phyloP scores from a whole-genome alignment of 2,888 invertebrate species.

The Hyposoter dolosus region DNA sequence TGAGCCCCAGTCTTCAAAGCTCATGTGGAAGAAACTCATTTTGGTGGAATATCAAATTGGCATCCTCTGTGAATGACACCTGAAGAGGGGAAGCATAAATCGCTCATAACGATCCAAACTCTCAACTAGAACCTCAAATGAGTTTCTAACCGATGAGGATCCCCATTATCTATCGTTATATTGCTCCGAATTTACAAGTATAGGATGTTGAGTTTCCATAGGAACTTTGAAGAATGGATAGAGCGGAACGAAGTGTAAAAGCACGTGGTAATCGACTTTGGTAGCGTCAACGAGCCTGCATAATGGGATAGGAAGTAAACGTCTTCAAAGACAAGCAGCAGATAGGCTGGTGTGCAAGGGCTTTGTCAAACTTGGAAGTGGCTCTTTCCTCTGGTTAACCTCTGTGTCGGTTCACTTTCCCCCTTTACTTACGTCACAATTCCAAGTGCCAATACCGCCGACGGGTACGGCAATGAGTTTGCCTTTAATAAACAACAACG shows the following conservation, averaged over 20 bases:
- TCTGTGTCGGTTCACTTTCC: conserved; percentile 3
- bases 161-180: conserved; percentile 39
- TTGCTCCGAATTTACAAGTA: conserved; percentile 40
- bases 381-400: conserved; percentile 43
- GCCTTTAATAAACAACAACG: conserved; percentile 66
- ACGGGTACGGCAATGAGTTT: conserved; percentile 18
- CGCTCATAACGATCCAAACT: conserved; percentile 38
- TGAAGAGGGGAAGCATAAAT: conserved; percentile 18
- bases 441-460: conserved; percentile 42
- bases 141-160: conserved; percentile 48
- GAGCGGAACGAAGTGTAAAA: conserved; percentile 44
- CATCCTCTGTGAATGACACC: conserved; percentile 31
- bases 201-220: conserved; percentile 56
- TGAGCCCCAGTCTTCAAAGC: conserved; percentile 49
- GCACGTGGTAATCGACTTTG: conserved; percentile 65
- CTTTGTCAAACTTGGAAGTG: conserved; percentile 65
- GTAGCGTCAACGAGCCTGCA: conserved; percentile 54
- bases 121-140: conserved; percentile 43
- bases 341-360: conserved; percentile 31
- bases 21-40: conserved; percentile 37
- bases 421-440: conserved; percentile 17
- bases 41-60: conserved; percentile 2
- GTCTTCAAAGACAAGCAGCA: conserved; percentile 58
- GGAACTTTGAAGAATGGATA: conserved; percentile 53
- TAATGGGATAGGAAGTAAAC: conserved; percentile 64